Conservation (phyloP, 2,113 vertebrate genomes). For the Lathamus discolor region DNA sequence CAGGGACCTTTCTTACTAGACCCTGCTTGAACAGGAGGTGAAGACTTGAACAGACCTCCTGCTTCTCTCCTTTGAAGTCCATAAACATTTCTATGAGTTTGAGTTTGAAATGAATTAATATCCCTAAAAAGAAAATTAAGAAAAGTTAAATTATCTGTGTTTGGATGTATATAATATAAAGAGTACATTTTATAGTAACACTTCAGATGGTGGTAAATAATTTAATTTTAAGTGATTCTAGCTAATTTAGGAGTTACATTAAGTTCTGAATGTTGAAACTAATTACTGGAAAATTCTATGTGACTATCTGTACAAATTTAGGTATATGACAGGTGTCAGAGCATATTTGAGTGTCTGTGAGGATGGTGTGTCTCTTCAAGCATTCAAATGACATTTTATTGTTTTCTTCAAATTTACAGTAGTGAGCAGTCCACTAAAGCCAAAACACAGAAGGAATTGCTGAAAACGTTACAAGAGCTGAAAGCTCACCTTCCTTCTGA, state of each 20-base stretch:
- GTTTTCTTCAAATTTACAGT: constrained; percentile 70
- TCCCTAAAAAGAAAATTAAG: background rate
- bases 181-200: background rate
- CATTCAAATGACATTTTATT: background rate
- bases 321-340: background rate
- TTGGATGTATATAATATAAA: background rate
- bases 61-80: constrained; percentile 43
- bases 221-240: background rate
- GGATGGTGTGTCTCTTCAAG: background rate
- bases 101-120: constrained; percentile 24
- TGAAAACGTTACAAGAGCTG: constrained; percentile 88
- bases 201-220: background rate
- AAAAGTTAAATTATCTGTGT: background rate
- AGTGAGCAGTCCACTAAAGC: constrained; percentile 90
- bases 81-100: constrained; percentile 46
- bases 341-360: background rate
- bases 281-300: background rate
- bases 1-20: constrained; percentile 28
- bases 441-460: constrained; percentile 88
- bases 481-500: constrained; percentile 88
- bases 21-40: constrained; percentile 38
- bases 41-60: constrained; percentile 28
- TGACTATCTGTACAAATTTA: background rate
- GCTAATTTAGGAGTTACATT: background rate
- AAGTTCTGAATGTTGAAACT: background rate